Percentiles rank a stretch among this genome's conserved stretches.
Evolutionary conservation across 2,113 vertebrate species (phyloP).

Genomic region (Corydoras sp.): DNA sequence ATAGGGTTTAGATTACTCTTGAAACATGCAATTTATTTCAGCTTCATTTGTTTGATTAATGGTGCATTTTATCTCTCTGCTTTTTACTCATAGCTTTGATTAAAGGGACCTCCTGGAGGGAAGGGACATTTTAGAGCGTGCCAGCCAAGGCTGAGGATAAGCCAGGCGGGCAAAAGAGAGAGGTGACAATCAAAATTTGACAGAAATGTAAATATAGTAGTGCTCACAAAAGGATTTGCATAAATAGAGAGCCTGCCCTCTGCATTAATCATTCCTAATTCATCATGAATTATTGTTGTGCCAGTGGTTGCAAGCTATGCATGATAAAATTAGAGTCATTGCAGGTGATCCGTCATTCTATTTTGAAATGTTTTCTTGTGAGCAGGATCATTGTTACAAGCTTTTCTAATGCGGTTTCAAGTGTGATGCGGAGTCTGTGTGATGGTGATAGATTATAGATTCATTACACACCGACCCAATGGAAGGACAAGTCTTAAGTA

Average conservation of each 20-base stretch:
- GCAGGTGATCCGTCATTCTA: neutral
- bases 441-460: too few species aligned
- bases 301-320: neutral
- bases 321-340: constrained; percentile 17
- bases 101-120: constrained; percentile 45
- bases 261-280: constrained; percentile 31
- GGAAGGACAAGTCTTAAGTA: too few species aligned
- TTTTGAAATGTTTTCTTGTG: constrained; percentile 5
- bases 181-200: constrained; percentile 34
- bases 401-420: too few species aligned
- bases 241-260: constrained; percentile 19
- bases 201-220: constrained; percentile 43
- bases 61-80: constrained; percentile 22
- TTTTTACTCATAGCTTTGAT: constrained; percentile 39
- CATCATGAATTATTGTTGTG: neutral
- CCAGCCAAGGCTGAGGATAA: constrained; percentile 30
- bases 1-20: constrained; percentile 8
- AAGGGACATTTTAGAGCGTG: constrained; percentile 29
- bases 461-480: too few species aligned
- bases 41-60: constrained; percentile 37
- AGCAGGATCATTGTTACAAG: neutral
- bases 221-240: constrained; percentile 36
- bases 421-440: too few species aligned
- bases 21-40: constrained; percentile 32
- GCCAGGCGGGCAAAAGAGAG: constrained; percentile 19